Percentiles rank a stretch among this genome's conserved stretches.
Conservation (phyloP, 1,140 invertebrate species). For the Panagrolaimus sp. region DNA sequence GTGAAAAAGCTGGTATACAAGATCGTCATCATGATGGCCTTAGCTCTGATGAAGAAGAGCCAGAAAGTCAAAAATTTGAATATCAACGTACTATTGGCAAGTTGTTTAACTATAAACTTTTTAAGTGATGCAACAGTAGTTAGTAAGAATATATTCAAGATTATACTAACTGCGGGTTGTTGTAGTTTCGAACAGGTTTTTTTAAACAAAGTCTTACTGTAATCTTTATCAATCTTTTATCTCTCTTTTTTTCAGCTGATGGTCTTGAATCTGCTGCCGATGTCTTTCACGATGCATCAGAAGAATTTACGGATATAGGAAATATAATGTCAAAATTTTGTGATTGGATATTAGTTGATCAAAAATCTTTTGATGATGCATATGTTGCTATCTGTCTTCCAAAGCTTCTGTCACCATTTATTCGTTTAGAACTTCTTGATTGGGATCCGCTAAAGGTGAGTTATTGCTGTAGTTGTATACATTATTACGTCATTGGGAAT, state of each 20-base stretch:
- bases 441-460: constrained; percentile 63
- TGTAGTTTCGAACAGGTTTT: too few relatives aligned
- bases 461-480: background rate
- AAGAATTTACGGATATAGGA: constrained; percentile 76
- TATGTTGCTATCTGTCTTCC: constrained; percentile 86
- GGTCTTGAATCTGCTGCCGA: constrained; percentile 65
- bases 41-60: constrained; percentile 37
- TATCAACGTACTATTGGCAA: constrained; percentile 30
- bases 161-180: background rate
- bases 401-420: constrained; percentile 74
- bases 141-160: too few relatives aligned
- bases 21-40: constrained; percentile 26
- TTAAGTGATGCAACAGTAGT: too few relatives aligned
- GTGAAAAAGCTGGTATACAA: constrained; percentile 13
- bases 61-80: constrained; percentile 25
- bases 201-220: too few relatives aligned
- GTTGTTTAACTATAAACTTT: too few relatives aligned
- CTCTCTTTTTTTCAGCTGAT: constrained; percentile 22
- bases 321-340: constrained; percentile 64
- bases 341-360: constrained; percentile 38
- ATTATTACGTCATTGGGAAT: too few relatives aligned
- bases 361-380: constrained; percentile 75
- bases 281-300: constrained; percentile 78
- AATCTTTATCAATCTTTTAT: too few relatives aligned
- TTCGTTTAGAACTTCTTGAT: constrained; percentile 68